These are phyloP conservation scores for Loxodonta africana DNA, from an alignment of 2,113 vertebrate species.

Conservation along the genomic window DNA sequence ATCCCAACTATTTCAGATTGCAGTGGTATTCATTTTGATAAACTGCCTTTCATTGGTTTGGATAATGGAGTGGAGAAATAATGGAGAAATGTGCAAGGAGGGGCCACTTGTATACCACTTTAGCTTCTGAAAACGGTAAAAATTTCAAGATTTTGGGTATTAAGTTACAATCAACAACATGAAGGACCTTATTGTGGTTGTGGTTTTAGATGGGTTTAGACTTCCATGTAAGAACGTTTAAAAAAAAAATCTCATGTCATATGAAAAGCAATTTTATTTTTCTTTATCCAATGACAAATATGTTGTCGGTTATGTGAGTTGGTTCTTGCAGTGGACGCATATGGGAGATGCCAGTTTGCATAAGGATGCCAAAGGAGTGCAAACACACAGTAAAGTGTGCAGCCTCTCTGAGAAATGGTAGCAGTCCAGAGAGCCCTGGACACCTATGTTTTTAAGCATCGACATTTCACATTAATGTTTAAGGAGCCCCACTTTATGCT, in stretches of 20 bases:
- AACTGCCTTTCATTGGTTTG: constrained; percentile 42
- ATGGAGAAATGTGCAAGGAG: background rate
- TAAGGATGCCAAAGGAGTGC: background rate
- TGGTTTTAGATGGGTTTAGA: constrained; percentile 46
- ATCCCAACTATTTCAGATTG: constrained; percentile 28
- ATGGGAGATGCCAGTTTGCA: background rate
- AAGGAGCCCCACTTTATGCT: constrained; percentile 20
- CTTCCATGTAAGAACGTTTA: constrained; percentile 1
- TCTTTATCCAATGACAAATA: constrained; percentile 15
- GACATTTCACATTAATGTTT: constrained; percentile 43
- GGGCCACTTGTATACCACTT: background rate
- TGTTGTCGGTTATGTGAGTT: constrained; percentile 18
- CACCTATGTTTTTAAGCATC: constrained; percentile 57
- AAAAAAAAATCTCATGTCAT: background rate
- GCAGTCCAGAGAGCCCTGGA: background rate
- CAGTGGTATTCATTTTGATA: constrained; percentile 46
- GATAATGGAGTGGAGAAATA: constrained; percentile 30
- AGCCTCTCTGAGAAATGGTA: background rate
- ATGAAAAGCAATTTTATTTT: constrained; percentile 24
- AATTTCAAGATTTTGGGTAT: constrained; percentile 35
- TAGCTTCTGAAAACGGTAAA: constrained; percentile 60
- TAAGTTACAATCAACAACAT: constrained; percentile 12
- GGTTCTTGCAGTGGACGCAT: background rate
- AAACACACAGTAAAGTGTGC: background rate
- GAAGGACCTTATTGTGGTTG: constrained; percentile 31